Evolutionary conservation across 2,797 vertebrate genomes (phyloP), one percentile per base, ranked within the genome.

Genomic region (Oceanodroma leucorhoa): DNA sequence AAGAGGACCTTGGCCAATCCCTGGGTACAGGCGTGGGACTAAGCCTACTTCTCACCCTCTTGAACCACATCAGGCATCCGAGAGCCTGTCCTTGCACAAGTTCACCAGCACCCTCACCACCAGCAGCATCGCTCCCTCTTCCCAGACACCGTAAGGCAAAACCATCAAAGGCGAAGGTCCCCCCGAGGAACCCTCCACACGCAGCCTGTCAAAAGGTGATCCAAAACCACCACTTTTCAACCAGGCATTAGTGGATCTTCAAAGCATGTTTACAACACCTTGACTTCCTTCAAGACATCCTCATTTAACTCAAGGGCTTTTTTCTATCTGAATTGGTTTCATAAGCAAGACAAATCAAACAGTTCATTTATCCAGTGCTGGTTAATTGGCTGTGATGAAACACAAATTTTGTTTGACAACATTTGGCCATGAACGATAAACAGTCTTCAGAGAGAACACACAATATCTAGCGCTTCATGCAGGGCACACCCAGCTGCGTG

Each of bases 281-380:
- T 26, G 45, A 34, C 89, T 75, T 94, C 95, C 91, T 94, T 4
- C 58, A 17, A 54, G 61, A 75, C 72, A 71, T 1, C 83, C 84
- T 86, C 76, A 8, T 18, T n/a, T 66, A 32, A 69, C 76, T 67
- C 82, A 14, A n/a, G 40, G 53, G 21, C 16, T 67, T 78, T 26
- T 27, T 62, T 20, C 67, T 16, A 1, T 21, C 69, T 45, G 67
- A 72, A 48, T 2, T 8, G 40, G 36, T 41, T 81, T 53, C 30
- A 15, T 12, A 73, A 88, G 70, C 53, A 55, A 57, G 53, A 94
- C 85, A 88, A 94, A 81, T 62, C 84, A 93, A 94, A 60, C 65
- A 60, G 85, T 36, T 92, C 45, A 45, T 92, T 83, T 89, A 73
- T 29, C 43, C 75, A 72, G 48, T 14, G 61, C 43, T 0, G 18